A percentile compares a stretch with the other conserved stretches of the same genome.
Conservation (phyloP, 2,797 vertebrate species). For the Myoxocephalus aenaeus region DNA sequence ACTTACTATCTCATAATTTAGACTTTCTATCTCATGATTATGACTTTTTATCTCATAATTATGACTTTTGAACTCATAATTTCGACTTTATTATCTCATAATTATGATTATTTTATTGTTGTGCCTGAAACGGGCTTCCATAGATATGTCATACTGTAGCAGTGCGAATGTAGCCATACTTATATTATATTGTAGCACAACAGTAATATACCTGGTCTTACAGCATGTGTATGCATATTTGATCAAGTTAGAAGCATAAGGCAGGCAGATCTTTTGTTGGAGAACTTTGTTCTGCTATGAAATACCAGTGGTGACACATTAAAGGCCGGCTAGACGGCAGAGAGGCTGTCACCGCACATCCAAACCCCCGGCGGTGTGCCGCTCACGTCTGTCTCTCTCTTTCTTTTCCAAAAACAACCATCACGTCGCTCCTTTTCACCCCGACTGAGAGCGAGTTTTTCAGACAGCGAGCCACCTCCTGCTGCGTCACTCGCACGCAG, state of each 20-base stretch:
- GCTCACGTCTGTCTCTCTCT: conserved; percentile 25
- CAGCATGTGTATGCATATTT: background rate
- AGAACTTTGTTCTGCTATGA: conserved; percentile 29
- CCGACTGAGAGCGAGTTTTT: conserved; percentile 41
- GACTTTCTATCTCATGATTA: too few species aligned
- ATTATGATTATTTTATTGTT: too few species aligned
- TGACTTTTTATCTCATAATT: too few species aligned
- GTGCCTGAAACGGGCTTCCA: too few species aligned
- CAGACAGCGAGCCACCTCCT: conserved; percentile 63
- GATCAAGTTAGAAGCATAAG: background rate
- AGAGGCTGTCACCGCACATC: conserved; percentile 37
- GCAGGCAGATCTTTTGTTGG: conserved; percentile 27
- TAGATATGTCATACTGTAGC: background rate
- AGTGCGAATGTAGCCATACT: background rate
- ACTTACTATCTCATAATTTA: too few species aligned
- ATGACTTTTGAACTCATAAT: too few species aligned
- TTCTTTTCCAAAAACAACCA: conserved; percentile 4
- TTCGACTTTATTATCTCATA: too few species aligned
- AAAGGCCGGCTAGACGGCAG: conserved; percentile 20
- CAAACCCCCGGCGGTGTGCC: conserved; percentile 18
- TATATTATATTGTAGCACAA: background rate
- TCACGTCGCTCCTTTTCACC: conserved; percentile 28
- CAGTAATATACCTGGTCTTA: background rate
- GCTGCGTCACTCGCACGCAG: conserved; percentile 37
- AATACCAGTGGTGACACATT: conserved; percentile 37